Evolutionary conservation across 2,888 invertebrate genomes (phyloP).

Genomic region (Unio pictorum): DNA sequence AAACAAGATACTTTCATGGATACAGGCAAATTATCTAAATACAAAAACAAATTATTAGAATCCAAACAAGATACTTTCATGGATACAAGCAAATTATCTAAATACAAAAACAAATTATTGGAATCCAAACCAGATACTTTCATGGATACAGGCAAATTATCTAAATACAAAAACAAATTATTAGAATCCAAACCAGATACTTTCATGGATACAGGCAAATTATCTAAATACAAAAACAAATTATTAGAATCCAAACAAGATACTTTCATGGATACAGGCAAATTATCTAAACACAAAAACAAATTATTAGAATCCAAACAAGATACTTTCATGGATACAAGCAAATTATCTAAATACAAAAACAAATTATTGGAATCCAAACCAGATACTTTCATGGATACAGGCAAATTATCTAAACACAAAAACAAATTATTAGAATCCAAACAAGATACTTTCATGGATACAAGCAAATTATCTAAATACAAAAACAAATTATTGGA

Average conservation of each 20-base stretch:
- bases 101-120: constrained; percentile 23
- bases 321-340: background rate
- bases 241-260: background rate
- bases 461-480: constrained; percentile 77
- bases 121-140: background rate
- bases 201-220: too few relatives aligned
- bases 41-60: background rate
- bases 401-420: constrained; percentile 78
- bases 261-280: too few relatives aligned
- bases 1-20: background rate
- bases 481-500: constrained; percentile 11
- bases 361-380: background rate
- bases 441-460: constrained; percentile 1
- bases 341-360: constrained; percentile 77
- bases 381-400: too few relatives aligned
- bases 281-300: constrained; percentile 77
- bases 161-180: constrained; percentile 63
- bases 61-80: background rate
- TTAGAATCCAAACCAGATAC: constrained; percentile 1
- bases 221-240: constrained; percentile 74
- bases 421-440: background rate
- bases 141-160: constrained; percentile 75
- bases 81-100: constrained; percentile 76
- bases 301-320: constrained; percentile 2
- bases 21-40: constrained; percentile 74